Conservation (phyloP, 1,140 invertebrate genomes). For the Ceratosolen solmsi region DNA sequence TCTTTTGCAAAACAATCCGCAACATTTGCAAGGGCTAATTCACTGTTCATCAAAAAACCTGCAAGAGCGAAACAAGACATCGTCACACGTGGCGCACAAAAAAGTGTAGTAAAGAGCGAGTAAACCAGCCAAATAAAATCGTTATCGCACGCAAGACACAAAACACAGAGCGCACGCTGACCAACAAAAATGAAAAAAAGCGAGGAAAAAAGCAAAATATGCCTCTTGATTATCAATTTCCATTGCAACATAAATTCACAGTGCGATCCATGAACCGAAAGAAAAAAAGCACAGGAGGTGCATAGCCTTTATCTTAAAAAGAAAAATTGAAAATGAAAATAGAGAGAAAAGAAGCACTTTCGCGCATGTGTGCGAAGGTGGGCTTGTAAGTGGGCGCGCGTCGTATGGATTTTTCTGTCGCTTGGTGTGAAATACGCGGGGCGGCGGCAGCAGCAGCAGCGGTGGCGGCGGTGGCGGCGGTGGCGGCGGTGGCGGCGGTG, state of each 20-base stretch:
- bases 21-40: not conserved
- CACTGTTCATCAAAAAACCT: slow-evolving; percentile 10
- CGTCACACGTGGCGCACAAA: not conserved
- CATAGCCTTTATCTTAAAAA: not conserved
- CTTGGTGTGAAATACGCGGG: slow-evolving; percentile 61
- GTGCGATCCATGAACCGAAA: not conserved
- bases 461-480: too few relatives aligned
- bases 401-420: slow-evolving; percentile 65
- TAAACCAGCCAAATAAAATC: slow-evolving; percentile 6
- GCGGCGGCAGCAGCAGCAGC: slow-evolving; percentile 33
- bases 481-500: too few relatives aligned
- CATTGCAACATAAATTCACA: slow-evolving; percentile 40
- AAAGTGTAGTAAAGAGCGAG: not conserved
- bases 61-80: not conserved
- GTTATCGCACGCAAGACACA: not conserved
- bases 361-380: not conserved
- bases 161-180: not conserved
- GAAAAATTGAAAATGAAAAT: slow-evolving; percentile 11
- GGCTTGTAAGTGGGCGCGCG: not conserved
- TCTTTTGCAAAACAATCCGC: slow-evolving; percentile 12
- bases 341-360: not conserved
- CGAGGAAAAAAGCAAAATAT: not conserved
- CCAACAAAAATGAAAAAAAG: not conserved
- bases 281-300: not conserved
- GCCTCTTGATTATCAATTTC: slow-evolving; percentile 32